Conservation (phyloP, 2,113 vertebrate genomes). For the Calidris pygmaea region DNA sequence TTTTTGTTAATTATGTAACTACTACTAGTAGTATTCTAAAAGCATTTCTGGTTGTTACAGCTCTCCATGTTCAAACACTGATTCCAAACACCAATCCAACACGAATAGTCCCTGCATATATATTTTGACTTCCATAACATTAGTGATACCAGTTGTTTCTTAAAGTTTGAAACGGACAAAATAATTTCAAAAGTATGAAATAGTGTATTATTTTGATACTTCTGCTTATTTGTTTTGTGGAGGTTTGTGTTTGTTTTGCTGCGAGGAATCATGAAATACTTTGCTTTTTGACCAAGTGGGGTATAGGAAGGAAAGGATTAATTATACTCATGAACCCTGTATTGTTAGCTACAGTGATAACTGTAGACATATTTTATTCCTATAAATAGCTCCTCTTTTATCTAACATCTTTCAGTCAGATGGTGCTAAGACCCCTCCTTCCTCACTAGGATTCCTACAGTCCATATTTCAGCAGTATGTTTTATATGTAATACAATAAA, state of each 20-base stretch:
- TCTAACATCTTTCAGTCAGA: slow-evolving; percentile 64
- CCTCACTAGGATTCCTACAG: not conserved
- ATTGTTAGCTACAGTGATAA: slow-evolving; percentile 7
- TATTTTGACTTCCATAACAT: not conserved
- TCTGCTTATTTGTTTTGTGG: not conserved
- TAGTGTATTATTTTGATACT: not conserved
- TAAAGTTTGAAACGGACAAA: not conserved
- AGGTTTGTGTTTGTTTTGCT: not conserved
- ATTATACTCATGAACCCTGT: not conserved
- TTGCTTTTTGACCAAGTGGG: not conserved
- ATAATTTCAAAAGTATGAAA: not conserved
- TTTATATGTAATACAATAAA: not conserved
- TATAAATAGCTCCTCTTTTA: slow-evolving; percentile 63
- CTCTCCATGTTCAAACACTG: not conserved
- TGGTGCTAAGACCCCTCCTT: not conserved
- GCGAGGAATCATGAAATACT: not conserved
- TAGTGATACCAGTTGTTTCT: not conserved
- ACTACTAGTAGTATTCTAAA: not conserved
- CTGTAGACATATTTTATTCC: slow-evolving; percentile 26
- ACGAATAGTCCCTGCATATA: not conserved
- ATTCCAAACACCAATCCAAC: not conserved
- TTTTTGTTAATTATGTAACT: not conserved
- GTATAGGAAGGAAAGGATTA: not conserved
- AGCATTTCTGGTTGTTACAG: not conserved
- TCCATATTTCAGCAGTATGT: not conserved